A percentile compares a stretch with the other conserved stretches of the same genome.
These are phyloP conservation scores for Eptesicus fuscus DNA, from an alignment of 2,113 vertebrate genomes.

Conservation along the genomic window DNA sequence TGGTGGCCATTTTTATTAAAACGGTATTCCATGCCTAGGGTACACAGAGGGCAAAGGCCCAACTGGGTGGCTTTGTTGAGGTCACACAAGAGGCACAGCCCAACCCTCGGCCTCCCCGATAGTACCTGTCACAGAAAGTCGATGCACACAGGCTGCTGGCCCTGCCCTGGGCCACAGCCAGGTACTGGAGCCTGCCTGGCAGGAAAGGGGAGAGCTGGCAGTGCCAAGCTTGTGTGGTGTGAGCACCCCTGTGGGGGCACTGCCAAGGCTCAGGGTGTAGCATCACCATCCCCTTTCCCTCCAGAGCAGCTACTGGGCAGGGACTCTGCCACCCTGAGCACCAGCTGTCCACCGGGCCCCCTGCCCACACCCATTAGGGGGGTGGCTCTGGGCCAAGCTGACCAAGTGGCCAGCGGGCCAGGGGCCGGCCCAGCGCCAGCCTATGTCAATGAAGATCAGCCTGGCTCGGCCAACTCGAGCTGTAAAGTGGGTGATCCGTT, in stretches of 20 bases:
- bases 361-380: constrained; percentile 35
- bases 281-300: not conserved
- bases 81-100: not conserved
- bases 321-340: constrained; percentile 42
- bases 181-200: not conserved
- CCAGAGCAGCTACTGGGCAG: constrained; percentile 10
- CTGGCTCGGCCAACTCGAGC: not conserved
- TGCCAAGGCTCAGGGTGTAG: not conserved
- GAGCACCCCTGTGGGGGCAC: not conserved
- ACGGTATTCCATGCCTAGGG: not conserved
- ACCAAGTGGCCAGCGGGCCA: constrained; percentile 41
- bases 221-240: not conserved
- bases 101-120: not conserved
- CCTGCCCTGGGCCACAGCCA: not conserved
- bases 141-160: not conserved
- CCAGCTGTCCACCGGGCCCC: constrained; percentile 57
- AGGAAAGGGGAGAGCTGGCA: not conserved
- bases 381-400: constrained; percentile 46
- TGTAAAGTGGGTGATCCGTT: not conserved
- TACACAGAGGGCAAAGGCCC: not conserved
- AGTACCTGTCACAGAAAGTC: not conserved
- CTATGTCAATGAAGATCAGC: not conserved
- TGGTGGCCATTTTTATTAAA: not conserved
- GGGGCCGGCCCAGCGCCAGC: constrained; percentile 54
- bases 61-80: not conserved